Conservation (phyloP, 2,797 vertebrate genomes). For the Potorous gilbertii region DNA sequence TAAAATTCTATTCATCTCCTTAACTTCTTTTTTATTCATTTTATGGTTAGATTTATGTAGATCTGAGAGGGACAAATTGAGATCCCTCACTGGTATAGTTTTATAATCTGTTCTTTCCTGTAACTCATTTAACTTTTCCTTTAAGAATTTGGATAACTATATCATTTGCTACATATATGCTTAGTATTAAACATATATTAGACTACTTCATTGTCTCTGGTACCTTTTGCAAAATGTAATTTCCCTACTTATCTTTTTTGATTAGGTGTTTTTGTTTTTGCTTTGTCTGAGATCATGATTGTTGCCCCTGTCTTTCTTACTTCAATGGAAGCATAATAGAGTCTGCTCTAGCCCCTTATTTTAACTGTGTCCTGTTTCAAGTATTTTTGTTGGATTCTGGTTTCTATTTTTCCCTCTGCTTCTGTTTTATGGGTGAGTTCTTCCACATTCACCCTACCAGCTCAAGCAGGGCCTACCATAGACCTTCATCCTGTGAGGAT, state of each 20-base stretch:
- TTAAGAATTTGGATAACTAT: background rate
- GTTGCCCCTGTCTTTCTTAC: background rate
- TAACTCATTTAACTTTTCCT: background rate
- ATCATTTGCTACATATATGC: background rate
- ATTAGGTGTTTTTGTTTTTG: background rate
- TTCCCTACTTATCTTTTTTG: background rate
- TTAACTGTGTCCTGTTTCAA: background rate
- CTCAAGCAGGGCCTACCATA: background rate
- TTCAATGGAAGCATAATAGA: background rate
- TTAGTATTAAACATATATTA: background rate
- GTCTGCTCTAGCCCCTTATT: background rate
- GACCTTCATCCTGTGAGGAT: background rate
- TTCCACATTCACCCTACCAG: background rate
- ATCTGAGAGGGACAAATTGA: background rate
- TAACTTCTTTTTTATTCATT: background rate
- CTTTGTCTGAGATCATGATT: background rate
- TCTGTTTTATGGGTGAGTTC: background rate
- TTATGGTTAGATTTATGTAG: background rate
- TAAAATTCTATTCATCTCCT: background rate
- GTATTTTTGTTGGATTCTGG: background rate
- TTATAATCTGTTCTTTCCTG: background rate
- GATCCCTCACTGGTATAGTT: background rate
- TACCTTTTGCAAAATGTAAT: background rate
- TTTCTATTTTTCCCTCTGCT: background rate
- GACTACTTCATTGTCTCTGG: background rate